Evolutionary conservation across 2,113 vertebrate genomes (phyloP).

Genomic region (Psilopsiagon aymara): DNA sequence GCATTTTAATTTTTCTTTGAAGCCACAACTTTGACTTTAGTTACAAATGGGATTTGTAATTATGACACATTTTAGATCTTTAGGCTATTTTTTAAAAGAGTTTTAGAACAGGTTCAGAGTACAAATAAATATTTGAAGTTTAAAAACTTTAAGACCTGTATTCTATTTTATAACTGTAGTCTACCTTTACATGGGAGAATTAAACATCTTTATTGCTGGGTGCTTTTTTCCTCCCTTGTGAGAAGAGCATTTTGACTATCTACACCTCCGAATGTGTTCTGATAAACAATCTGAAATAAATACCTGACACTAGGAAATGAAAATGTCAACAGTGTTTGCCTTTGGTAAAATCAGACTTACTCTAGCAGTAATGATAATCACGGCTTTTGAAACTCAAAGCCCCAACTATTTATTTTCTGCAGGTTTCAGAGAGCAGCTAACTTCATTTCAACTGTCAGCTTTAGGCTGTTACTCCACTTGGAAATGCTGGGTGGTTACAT

Average conservation of each 20-base stretch:
- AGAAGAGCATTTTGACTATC: background rate
- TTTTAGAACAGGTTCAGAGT: background rate
- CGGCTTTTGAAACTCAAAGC: background rate
- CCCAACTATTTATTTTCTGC: background rate
- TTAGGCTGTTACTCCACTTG: background rate
- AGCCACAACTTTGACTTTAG: background rate
- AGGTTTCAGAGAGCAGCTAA: background rate
- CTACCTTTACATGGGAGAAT: background rate
- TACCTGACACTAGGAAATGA: background rate
- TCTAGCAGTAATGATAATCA: background rate
- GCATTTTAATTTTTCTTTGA: background rate
- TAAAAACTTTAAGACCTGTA: background rate
- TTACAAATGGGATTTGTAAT: background rate
- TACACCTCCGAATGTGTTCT: background rate
- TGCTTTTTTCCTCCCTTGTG: background rate
- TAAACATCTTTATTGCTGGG: background rate
- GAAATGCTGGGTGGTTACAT: background rate
- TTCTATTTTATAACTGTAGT: background rate
- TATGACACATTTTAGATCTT: background rate
- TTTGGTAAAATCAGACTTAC: background rate
- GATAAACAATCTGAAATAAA: background rate
- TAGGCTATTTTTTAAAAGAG: background rate
- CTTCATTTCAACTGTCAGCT: background rate
- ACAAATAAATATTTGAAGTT: background rate
- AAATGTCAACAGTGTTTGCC: background rate